These are phyloP conservation scores for Urosaurus nigricauda DNA, from an alignment of 2,797 vertebrate species.

Conservation along the genomic window DNA sequence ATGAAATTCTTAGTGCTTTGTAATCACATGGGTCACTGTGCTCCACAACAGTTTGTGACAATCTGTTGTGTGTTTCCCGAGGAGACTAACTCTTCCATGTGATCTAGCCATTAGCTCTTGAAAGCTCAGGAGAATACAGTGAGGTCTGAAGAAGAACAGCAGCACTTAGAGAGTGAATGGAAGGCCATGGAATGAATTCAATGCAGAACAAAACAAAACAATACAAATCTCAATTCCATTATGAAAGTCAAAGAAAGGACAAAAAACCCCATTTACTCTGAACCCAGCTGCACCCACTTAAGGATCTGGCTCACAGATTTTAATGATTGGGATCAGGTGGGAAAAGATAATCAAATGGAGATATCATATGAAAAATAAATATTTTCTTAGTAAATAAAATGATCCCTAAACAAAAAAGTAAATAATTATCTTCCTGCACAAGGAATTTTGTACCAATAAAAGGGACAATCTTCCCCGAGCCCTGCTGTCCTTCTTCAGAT, in stretches of 20 bases:
- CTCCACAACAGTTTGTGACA: not conserved
- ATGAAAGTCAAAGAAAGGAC: constrained; percentile 59
- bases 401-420: rapidly evolving
- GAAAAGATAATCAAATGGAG: constrained; percentile 35
- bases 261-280: not conserved
- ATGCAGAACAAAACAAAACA: not conserved
- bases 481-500: not conserved
- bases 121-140: not conserved
- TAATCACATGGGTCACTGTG: not conserved
- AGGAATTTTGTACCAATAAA: constrained; percentile 31
- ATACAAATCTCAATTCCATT: not conserved
- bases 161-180: not conserved
- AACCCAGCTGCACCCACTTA: constrained; percentile 6
- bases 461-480: not conserved
- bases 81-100: too few relatives aligned
- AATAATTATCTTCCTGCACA: constrained; percentile 7
- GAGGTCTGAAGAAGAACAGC: not conserved
- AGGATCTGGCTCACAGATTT: constrained; percentile 46
- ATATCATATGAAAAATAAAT: constrained; percentile 5
- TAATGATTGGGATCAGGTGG: constrained; percentile 40
- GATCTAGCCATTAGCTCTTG: not conserved
- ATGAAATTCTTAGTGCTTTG: not conserved
- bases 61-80: not conserved
- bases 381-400: not conserved
- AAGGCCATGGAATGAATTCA: constrained; percentile 3